Evolutionary conservation across 2,113 vertebrate genomes (phyloP).

Genomic region (Urocitellus parryii): DNA sequence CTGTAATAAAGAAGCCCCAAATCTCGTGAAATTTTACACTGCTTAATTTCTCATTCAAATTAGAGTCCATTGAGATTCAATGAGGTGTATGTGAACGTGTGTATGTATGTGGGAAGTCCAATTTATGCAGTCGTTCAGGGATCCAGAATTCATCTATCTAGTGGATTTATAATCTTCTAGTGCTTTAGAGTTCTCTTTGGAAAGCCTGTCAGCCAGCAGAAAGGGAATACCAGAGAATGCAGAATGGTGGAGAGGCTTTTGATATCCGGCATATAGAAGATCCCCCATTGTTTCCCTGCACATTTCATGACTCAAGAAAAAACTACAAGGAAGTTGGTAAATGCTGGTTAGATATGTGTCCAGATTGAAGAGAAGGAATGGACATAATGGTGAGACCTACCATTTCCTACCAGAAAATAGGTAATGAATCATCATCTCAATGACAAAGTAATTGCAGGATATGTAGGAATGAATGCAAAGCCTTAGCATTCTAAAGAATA

Average conservation of each 20-base stretch:
- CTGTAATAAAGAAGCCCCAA: neutral
- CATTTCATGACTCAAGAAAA: neutral
- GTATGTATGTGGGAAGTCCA: neutral
- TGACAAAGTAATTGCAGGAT: neutral
- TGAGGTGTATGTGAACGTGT: neutral
- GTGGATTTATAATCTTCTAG: neutral
- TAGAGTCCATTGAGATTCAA: neutral
- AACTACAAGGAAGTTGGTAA: neutral
- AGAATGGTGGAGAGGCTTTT: neutral
- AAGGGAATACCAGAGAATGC: neutral
- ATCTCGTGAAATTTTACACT: neutral
- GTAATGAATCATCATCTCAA: slow-evolving; percentile 31
- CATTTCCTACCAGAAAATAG: neutral
- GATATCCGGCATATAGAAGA: neutral
- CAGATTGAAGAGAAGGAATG: slow-evolving; percentile 12
- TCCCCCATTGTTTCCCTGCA: neutral
- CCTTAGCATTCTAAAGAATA: neutral
- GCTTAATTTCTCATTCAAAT: neutral
- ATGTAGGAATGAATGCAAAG: neutral
- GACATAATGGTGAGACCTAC: neutral
- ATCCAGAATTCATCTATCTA: neutral
- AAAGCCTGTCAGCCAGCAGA: neutral
- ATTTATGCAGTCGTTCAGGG: neutral
- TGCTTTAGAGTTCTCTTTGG: neutral
- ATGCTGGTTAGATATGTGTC: neutral